Evolutionary conservation across 2,797 vertebrate species (phyloP).

Genomic region (Sus cebifrons): DNA sequence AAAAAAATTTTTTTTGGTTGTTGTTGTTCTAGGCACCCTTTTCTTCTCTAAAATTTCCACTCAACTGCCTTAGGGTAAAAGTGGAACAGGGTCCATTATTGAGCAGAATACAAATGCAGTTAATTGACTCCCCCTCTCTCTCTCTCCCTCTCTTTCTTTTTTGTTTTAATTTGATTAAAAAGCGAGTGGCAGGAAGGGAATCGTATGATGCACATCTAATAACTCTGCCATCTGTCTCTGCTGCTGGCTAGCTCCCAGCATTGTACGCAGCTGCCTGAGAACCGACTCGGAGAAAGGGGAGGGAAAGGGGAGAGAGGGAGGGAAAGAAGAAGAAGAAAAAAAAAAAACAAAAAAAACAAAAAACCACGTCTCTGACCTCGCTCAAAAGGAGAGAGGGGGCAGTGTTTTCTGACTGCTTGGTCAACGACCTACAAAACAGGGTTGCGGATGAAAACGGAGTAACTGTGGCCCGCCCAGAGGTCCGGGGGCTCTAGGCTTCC

Average conservation of each 20-base stretch:
- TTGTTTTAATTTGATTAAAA: constrained; percentile 99
- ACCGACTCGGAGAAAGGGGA: constrained; percentile 92
- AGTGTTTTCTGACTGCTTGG: constrained; percentile 91
- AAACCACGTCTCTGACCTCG: constrained; percentile 90
- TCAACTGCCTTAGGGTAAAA: constrained; percentile 91
- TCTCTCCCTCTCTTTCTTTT: constrained; percentile 90
- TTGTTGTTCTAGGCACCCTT: constrained; percentile 86
- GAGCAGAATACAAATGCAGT: constrained; percentile 93
- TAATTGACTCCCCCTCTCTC: constrained; percentile 92
- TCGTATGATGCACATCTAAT: constrained; percentile 99
- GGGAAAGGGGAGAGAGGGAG: constrained; percentile 88
- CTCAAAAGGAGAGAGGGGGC: constrained; percentile 90
- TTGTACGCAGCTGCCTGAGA: constrained; percentile 95
- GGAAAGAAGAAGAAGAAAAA: constrained; percentile 61
- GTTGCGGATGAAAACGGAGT: constrained; percentile 80
- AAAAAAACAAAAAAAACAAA: constrained; percentile 78
- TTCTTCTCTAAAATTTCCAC: constrained; percentile 90
- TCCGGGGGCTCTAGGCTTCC: constrained; percentile 57
- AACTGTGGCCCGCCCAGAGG: constrained; percentile 47
- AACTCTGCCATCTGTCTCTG: constrained; percentile 98
- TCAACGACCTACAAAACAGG: constrained; percentile 89
- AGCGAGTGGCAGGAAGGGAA: constrained; percentile 98
- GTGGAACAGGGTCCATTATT: constrained; percentile 92
- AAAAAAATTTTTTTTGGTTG: not conserved
- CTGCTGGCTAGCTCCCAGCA: constrained; percentile 97